Base-by-base conservation (phyloP, 2,888 invertebrate species). In the Proisotoma minuta region DNA sequence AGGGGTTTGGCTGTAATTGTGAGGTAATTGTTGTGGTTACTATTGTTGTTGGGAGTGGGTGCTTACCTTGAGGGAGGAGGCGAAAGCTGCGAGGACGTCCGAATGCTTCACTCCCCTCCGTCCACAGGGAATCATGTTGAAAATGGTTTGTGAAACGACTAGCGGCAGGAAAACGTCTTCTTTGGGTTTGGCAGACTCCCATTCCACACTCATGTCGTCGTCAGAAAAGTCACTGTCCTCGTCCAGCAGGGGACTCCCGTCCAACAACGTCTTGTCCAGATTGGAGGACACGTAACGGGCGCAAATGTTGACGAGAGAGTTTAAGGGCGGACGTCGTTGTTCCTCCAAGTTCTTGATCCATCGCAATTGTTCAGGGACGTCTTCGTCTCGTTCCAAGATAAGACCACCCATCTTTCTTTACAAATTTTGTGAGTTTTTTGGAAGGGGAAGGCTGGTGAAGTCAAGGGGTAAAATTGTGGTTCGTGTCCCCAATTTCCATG, bases 261-360 rank as follows among this genome's bases (percentile, higher is more conserved):
- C n/a, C n/a, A n/a, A n/a, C n/a, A 88, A 83, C 28, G 81, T 82
- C 71, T 63, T 57, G 10, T 84, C 81, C 63, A 87, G 77, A 78
- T 88, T 82, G 64, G 81, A 79, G 52, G 85, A 82, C 76, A 86
- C 85, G 58, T 85, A 79, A 71, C 63, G 59, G 4, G 75, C 69
- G 56, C 75, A 72, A 24, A 74, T 70, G 51, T 86, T 83, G 40
- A 84, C 79, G 59, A 88, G 78, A 4, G 64, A 1, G 60, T 24
- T 49, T 5, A 49, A 24, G 5, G 26, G 49, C 18, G 49, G 49
- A 49, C 23, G 49, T 26, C n/a, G 49, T 23, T 49, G 20, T 22
- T 10, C 22, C 23, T 49, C 49, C 8, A 49, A 24, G 22, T 49
- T 24, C 4, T 5, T 49, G 5, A 43, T 43, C 43, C 43, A 43